Evolutionary conservation across 2,888 invertebrate genomes (phyloP), one percentile per base, ranked within the genome.

Genomic region (Eristalis intricaria): DNA sequence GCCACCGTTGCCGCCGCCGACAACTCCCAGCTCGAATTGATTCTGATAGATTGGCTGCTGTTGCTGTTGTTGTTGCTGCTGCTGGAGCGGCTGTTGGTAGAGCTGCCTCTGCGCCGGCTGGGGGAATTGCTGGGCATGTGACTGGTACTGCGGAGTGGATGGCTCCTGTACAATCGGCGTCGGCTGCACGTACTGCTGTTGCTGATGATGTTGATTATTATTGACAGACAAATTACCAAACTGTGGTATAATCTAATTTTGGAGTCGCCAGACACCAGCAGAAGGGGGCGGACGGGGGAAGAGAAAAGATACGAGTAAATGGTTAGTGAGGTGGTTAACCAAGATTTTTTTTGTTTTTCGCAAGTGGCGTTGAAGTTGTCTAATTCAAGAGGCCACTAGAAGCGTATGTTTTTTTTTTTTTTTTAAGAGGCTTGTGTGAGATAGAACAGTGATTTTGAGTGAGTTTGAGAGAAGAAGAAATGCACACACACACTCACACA

Each of bases 11-110:
- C 61, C 32, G 15, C 83, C 86, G 26, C 84, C 84, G 29, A 66
- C 83, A 84, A 87, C 87, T 89, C 89, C 65, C 88, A 93, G 85
- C 79, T 93, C 93, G 76, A 91, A 93, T 89, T 93, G 93, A 91
- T 93, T 93, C 90, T 93, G 93, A 91, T 93, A 93, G 87, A 93
- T 92, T 79, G 93, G 93, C 75, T 92, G 92, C 70, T 90, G 91
- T 10, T 91, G 90, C 58, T 90, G 90, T 5, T 89, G 90, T 43
- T 87, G 89, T 56, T 83, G 89, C 32, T 89, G 90, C n/a, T 89
- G 90, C 32, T 89, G 89, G n/a, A n/a, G n/a, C 35, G 86, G 91
- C 64, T 90, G 91, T 40, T 90, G 89, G 82, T 74, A 90, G 75
- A 89, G 89, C 81, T 91, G 91, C 4, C 93, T 90, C 82, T 92